These are phyloP conservation scores for Apodemia duryi DNA, from an alignment of 2,888 invertebrate species.

Conservation along the genomic window DNA sequence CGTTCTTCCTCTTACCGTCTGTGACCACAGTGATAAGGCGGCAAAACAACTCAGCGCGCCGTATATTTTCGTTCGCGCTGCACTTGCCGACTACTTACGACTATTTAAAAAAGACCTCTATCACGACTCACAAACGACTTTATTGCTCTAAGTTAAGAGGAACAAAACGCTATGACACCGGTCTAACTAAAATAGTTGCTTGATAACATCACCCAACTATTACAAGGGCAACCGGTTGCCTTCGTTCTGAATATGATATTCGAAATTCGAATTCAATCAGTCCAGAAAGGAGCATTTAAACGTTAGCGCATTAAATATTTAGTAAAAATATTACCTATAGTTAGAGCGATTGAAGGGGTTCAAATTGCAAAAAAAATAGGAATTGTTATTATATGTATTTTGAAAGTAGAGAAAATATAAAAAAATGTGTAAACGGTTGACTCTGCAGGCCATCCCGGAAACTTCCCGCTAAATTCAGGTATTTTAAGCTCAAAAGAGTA, in stretches of 20 bases:
- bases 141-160: constrained; percentile 38
- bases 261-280: constrained; percentile 72
- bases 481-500: no score
- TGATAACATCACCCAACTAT: constrained; percentile 78
- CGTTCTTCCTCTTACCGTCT: constrained; percentile 37
- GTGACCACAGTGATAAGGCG: constrained; percentile 72
- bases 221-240: constrained; percentile 78
- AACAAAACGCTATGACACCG: constrained; percentile 45
- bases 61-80: constrained; percentile 78
- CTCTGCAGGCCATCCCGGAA: no score
- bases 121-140: constrained; percentile 43
- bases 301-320: neutral
- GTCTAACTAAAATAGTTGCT: constrained; percentile 46
- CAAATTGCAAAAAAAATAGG: neutral
- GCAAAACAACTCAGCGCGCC: constrained; percentile 76
- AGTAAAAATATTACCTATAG: neutral
- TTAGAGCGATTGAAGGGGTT: no score
- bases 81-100: constrained; percentile 70
- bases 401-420: neutral
- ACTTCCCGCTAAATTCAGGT: no score
- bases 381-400: neutral
- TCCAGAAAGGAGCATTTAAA: constrained; percentile 32
- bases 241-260: constrained; percentile 74
- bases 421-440: no score
- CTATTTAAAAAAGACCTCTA: constrained; percentile 54